Conservation (phyloP, 2,888 invertebrate species). For the Monoplex corrugatus region DNA sequence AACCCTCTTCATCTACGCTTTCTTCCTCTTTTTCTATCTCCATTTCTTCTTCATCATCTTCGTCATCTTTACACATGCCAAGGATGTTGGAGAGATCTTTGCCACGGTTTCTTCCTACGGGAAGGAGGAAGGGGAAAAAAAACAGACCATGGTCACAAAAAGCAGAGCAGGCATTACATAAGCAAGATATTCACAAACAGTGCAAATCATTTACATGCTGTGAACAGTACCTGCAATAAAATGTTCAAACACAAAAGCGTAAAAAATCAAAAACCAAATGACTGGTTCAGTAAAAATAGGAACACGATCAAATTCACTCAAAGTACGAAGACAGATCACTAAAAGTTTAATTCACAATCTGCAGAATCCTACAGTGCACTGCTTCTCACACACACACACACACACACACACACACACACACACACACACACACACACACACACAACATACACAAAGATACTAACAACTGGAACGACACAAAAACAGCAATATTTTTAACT, state of each 20-base stretch:
- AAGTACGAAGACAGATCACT: too few species aligned
- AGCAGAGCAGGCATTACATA: neutral
- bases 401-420: neutral
- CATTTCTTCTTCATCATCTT: constrained; percentile 54
- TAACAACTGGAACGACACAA: too few species aligned
- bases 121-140: neutral
- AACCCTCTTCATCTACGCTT: constrained; percentile 82
- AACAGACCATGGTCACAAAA: neutral
- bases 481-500: too few species aligned
- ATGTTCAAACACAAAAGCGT: too few species aligned
- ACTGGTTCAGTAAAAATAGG: too few species aligned
- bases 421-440: neutral
- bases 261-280: too few species aligned
- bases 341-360: too few species aligned
- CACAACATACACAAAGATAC: neutral
- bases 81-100: constrained; percentile 94
- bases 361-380: too few species aligned
- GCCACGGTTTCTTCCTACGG: constrained; percentile 89
- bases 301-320: too few species aligned
- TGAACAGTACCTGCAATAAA: too few species aligned
- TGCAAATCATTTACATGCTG: too few species aligned
- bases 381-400: neutral
- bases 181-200: too few species aligned
- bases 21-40: constrained; percentile 72
- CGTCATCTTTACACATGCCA: constrained; percentile 55